Base-by-base conservation (phyloP, 2,797 vertebrate genomes). In the Galago senegalensis region DNA sequence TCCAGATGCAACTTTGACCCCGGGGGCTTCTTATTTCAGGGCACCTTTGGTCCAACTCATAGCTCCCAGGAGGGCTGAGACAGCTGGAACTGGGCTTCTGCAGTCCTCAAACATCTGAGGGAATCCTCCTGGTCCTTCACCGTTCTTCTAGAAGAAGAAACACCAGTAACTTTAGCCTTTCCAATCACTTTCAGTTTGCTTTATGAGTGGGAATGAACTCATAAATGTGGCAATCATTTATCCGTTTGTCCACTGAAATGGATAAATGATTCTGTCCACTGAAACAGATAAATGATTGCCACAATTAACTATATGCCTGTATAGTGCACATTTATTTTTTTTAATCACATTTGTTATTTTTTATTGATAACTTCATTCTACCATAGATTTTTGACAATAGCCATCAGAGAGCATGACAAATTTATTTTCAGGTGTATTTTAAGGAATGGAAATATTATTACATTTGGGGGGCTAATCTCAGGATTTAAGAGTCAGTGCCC, bases 11-110 rank as follows among this genome's bases (percentile, higher is more conserved):
- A 4, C 7, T 46, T 58, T 21, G 11, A 49, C 8, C 2, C 14
- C 20, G 7, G 34, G 20, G 60, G 4, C 46, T 29, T 31, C 43
- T 27, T 34, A 16, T 5, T 18, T 29, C 40, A 1, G 2, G 18
- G 12, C 29, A 1, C 16, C 40, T 25, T 18, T 53, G 0, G 9
- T 2, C 27, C 25, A 16, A 29, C 5, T 2, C 46, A 7, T 17
- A n/a, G 49, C 31, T 16, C 65, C 65, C 7, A 17, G 7, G 3
- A 67, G 31, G 65, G 31, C 31, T 67, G 31, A 31, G 61, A 31
- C 65, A 7, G 7, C 31, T n/a, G 65, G 3, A 17, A 3, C 65
- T 2, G 18, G 17, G 63, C 27, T 65, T 29, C 16, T n/a, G 65
- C 31, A n/a, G 27, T 65, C 27, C 63, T 65, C 63, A 6, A 29